phyloP scores from a whole-genome alignment of 2,888 invertebrate genomes.

The Melolontha melolontha region DNA sequence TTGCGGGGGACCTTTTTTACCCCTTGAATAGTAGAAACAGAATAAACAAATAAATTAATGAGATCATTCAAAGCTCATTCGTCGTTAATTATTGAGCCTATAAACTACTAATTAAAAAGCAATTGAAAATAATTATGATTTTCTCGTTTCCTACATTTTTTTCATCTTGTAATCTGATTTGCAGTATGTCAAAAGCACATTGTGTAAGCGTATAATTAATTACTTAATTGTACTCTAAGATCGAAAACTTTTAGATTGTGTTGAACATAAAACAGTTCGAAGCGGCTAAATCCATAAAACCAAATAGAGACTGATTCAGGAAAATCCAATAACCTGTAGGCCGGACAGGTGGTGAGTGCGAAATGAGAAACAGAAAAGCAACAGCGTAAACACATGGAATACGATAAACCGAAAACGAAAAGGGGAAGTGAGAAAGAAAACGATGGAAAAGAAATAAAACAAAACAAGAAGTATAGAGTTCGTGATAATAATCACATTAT shows the following conservation, averaged over 20 bases:
- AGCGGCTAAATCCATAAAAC: slow-evolving; percentile 25
- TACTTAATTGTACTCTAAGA: slow-evolving; percentile 34
- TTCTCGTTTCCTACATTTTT: too few relatives aligned
- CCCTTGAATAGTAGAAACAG: too few relatives aligned
- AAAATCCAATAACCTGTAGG: slow-evolving; percentile 32
- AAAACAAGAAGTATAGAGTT: slow-evolving; percentile 34
- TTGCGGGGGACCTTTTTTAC: too few relatives aligned
- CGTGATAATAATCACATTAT: slow-evolving; percentile 60
- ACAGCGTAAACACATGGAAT: slow-evolving; percentile 31
- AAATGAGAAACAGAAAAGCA: slow-evolving; percentile 33
- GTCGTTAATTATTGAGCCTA: too few relatives aligned
- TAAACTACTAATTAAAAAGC: too few relatives aligned
- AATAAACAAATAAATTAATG: too few relatives aligned
- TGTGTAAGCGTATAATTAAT: slow-evolving; percentile 29
- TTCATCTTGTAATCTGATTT: slow-evolving; percentile 2
- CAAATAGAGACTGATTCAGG: slow-evolving; percentile 33
- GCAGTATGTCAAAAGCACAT: slow-evolving; percentile 19
- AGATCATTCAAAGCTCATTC: too few relatives aligned
- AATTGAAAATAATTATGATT: too few relatives aligned
- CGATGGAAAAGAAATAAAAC: slow-evolving; percentile 16
- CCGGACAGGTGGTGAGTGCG: slow-evolving; percentile 35
- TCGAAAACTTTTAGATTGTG: slow-evolving; percentile 19
- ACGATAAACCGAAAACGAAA: slow-evolving; percentile 14
- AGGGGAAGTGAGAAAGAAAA: slow-evolving; percentile 23
- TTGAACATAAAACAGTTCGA: slow-evolving; percentile 18